A percentile compares a stretch with the other conserved stretches of the same genome.
These are phyloP conservation scores for Platycheirus rosarum DNA, from an alignment of 2,888 invertebrate species.

Conservation along the genomic window DNA sequence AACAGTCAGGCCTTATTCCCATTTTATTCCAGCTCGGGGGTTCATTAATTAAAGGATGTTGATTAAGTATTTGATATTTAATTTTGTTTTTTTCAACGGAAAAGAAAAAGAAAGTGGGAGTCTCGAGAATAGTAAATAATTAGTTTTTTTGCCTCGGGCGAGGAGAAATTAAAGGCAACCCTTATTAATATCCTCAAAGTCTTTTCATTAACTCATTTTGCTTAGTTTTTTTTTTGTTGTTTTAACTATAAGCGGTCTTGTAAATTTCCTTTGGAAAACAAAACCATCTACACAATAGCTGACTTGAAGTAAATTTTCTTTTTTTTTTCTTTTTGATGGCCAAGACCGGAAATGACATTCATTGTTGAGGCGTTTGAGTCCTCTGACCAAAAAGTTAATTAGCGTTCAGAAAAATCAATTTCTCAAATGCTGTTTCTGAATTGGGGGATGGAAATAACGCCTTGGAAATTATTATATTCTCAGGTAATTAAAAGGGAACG, in stretches of 20 bases:
- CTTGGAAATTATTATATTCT: conserved; percentile 35
- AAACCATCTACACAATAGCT: conserved; percentile 4
- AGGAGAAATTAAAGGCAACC: neutral
- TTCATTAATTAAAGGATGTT: conserved; percentile 67
- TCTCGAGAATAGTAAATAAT: conserved; percentile 40
- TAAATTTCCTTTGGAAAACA: conserved; percentile 14
- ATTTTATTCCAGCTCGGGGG: conserved; percentile 45
- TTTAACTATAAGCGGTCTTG: neutral
- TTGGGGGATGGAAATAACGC: conserved; percentile 16
- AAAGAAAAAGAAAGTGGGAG: neutral
- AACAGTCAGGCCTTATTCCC: conserved; percentile 25
- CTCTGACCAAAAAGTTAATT: conserved; percentile 66
- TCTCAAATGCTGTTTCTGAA: conserved; percentile 8
- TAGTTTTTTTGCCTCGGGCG: conserved; percentile 33
- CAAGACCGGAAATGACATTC: neutral
- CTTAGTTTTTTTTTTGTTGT: conserved; percentile 2
- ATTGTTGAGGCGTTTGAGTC: conserved; percentile 11
- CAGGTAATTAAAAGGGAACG: conserved; percentile 64
- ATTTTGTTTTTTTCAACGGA: conserved; percentile 47
- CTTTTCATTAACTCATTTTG: conserved; percentile 20
- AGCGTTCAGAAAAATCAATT: conserved; percentile 66
- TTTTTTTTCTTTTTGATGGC: neutral
- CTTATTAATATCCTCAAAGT: conserved; percentile 21
- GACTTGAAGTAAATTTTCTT: neutral
- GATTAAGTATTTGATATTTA: conserved; percentile 70